Evolutionary conservation across 2,888 invertebrate genomes (phyloP), one percentile per base, ranked within the genome.

Genomic region (Agrilus cyanescens): DNA sequence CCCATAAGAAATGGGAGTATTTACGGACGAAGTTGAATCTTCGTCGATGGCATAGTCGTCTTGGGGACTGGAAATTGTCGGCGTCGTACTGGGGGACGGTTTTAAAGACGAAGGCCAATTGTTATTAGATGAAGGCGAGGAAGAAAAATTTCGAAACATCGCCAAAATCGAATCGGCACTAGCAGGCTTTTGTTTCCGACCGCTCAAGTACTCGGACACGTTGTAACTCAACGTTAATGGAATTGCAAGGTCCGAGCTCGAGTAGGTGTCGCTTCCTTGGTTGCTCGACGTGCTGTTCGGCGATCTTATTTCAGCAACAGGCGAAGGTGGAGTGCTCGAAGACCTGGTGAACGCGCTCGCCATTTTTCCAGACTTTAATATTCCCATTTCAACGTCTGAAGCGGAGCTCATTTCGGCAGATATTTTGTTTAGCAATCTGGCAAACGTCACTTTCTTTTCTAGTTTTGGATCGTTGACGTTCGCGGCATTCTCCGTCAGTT

Each of bases 101-200:
- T 74, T 75, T 37, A 78, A 70, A 4, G 80, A 79, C 18, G 80
- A 74, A 3, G 76, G 73, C 44, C 75, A 62, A 45, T 76, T 76
- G 12, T 70, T 70, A 44, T 73, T 72, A 33, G 74, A 75, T 3
- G 76, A 74, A 44, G 73, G 75, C 38, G 25, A 8, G 12, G 77
- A 74, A 13, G 82, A 78, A 59, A 82, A 82, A 58, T 80, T 83
- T 42, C 81, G 70, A 60, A 85, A 83, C 80, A 85, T 84, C 8
- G 84, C 82, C 47, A 85, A 65, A 50, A 85, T 81, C 1, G 85
- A 85, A 63, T 86, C 85, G 8, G 85, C 85, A 57, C 82, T 83
- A 20, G 83, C 77, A 38, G 82, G 80, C 63, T 82, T 83, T 50
- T 77, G 73, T 14, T 58, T 58, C 42, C 60, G 56, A 41, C 58